Conservation (phyloP, 2,888 invertebrate species). For the Palloptera scutellata region DNA sequence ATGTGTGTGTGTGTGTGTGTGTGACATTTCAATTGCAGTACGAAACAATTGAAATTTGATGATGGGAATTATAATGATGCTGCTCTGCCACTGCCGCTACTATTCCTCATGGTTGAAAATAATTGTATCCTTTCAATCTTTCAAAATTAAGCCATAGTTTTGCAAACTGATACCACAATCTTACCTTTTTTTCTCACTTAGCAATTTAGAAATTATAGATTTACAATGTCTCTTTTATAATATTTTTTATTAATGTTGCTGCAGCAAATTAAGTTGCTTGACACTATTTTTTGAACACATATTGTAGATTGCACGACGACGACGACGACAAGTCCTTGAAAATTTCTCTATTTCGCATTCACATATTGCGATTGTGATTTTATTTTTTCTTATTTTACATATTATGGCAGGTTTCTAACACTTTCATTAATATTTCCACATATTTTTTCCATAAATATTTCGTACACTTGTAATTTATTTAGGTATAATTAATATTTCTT, state of each 20-base stretch:
- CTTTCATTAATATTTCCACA: conserved; percentile 19
- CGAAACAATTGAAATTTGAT: neutral
- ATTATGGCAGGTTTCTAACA: conserved; percentile 9
- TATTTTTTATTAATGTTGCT: no score
- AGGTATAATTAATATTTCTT: neutral
- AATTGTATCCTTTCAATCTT: no score
- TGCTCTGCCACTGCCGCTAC: no score
- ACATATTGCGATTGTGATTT: neutral
- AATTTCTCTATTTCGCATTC: conserved; percentile 14
- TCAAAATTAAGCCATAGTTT: no score
- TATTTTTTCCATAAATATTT: neutral
- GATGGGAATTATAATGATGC: no score
- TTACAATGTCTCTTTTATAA: no score
- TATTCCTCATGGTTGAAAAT: no score
- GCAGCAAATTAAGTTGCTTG: neutral
- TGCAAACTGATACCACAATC: no score
- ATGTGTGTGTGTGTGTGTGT: conserved; percentile 22
- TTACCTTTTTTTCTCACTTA: no score
- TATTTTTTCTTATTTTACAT: conserved; percentile 23
- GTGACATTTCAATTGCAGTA: conserved; percentile 16
- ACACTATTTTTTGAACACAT: conserved; percentile 28
- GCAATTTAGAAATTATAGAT: no score
- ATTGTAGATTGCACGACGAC: conserved; percentile 13
- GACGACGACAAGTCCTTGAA: conserved; percentile 27
- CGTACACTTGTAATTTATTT: no score